Base-by-base conservation (phyloP, 2,113 vertebrate genomes). In the Desmodus rotundus region DNA sequence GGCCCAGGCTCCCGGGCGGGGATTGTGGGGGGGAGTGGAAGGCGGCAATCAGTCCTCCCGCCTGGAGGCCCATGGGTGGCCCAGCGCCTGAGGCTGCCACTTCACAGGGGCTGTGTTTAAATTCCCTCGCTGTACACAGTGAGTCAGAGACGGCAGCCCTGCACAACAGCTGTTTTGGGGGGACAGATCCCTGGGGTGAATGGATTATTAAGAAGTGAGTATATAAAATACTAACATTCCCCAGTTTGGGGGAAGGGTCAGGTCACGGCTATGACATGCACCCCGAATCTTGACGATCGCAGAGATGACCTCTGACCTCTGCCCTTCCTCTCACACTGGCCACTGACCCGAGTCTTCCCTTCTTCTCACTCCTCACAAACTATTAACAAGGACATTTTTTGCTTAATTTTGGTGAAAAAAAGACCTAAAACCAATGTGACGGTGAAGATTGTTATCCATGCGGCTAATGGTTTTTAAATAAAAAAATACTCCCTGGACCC, bases 41-140 rank as follows among this genome's bases (percentile, higher is more conserved):
- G 22, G 22, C 14, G 5, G 20, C 10, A 72, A 11, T 15, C 20
- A 50, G 33, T 14, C 6, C 1, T 28, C 13, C 28, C 0, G 0
- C 17, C 24, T 52, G 24, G 14, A 67, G 13, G 3, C 31, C 63
- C 61, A 33, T 33, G 14, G 61, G 61, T 31, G 63, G n/a, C n/a
- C 67, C 67, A 11, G 20, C 17, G 2, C 67, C 56, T 24, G 36
- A 4, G n/a, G 19, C 61, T 10, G 17, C 43, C 63, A 52, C 78
- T 63, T 63, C 83, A 61, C 19, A 54, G 1, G 14, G 61, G 28
- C 36, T 33, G 14, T 2, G 41, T 61, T 72, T 68, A 43, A 80
- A 56, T 43, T 2, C 24, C 73, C 6, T 26, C 36, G 38, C 22
- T 15, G 81, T 43, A 28, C 9, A 19, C 4, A 8, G 50, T 2